These are phyloP conservation scores for Anas platyrhynchos DNA, from an alignment of 2,113 vertebrate genomes.

Conservation along the genomic window DNA sequence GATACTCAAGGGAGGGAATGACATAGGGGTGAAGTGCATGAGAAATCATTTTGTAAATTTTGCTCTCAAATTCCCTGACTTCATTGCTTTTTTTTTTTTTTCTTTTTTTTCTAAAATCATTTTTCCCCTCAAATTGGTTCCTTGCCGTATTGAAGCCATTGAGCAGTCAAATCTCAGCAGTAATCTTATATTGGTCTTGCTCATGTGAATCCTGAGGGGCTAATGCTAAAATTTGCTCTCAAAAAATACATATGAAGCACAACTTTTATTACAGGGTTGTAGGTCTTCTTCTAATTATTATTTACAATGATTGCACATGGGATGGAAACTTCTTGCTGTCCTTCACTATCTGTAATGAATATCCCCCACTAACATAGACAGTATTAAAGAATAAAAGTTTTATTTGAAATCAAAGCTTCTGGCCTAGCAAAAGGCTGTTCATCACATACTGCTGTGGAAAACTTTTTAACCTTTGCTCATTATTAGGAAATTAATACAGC, in stretches of 20 bases:
- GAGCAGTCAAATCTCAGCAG: slow-evolving; percentile 27
- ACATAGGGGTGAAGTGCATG: not conserved
- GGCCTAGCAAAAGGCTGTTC: not conserved
- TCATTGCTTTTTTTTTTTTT: not conserved
- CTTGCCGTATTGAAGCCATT: not conserved
- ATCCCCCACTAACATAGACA: not conserved
- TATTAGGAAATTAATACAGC: not conserved
- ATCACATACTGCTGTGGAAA: not conserved
- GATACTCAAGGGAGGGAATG: slow-evolving; percentile 22
- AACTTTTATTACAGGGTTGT: not conserved
- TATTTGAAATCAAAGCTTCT: not conserved
- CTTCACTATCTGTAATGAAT: not conserved
- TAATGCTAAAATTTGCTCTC: not conserved
- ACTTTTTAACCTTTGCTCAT: not conserved
- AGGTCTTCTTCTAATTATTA: not conserved
- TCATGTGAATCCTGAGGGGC: not conserved
- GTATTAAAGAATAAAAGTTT: not conserved
- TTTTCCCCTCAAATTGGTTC: not conserved
- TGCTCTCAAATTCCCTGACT: not conserved
- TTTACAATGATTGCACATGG: not conserved
- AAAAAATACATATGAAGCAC: not conserved
- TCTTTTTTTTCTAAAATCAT: not conserved
- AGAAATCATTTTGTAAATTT: slow-evolving; percentile 47
- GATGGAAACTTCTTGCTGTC: not conserved
- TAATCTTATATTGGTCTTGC: slow-evolving; percentile 15